phyloP scores from a whole-genome alignment of 2,797 vertebrate species.

The Acomys russatus region DNA sequence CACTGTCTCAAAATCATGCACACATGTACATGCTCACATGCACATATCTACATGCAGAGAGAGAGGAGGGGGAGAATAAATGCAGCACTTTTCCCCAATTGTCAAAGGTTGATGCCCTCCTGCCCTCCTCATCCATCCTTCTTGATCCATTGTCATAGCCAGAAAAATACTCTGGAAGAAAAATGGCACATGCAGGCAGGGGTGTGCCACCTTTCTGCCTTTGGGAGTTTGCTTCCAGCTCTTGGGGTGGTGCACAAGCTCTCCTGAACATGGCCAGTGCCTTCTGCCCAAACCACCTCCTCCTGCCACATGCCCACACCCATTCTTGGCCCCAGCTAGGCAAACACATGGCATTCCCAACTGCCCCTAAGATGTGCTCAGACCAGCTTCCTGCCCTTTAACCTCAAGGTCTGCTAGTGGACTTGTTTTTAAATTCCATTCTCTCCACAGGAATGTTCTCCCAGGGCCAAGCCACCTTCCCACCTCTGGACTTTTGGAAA shows the following conservation, averaged over 20 bases:
- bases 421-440: constrained; percentile 47
- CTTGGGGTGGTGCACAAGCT: background rate
- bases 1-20: background rate
- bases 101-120: no score
- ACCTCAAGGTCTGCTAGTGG: background rate
- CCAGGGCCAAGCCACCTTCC: background rate
- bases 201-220: background rate
- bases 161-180: constrained; percentile 17
- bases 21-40: background rate
- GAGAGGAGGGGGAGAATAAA: no score
- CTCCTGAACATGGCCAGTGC: accelerated
- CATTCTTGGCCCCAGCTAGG: background rate
- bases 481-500: constrained; percentile 40
- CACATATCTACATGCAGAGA: background rate
- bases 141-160: background rate
- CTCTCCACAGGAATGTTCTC: background rate
- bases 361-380: background rate
- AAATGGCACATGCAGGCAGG: background rate
- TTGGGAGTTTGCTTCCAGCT: background rate
- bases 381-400: background rate
- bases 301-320: background rate
- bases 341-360: background rate
- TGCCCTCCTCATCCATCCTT: background rate
- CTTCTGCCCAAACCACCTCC: background rate
- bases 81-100: background rate